Base-by-base conservation (phyloP, 1,140 invertebrate genomes). In the Argopecten irradians region DNA sequence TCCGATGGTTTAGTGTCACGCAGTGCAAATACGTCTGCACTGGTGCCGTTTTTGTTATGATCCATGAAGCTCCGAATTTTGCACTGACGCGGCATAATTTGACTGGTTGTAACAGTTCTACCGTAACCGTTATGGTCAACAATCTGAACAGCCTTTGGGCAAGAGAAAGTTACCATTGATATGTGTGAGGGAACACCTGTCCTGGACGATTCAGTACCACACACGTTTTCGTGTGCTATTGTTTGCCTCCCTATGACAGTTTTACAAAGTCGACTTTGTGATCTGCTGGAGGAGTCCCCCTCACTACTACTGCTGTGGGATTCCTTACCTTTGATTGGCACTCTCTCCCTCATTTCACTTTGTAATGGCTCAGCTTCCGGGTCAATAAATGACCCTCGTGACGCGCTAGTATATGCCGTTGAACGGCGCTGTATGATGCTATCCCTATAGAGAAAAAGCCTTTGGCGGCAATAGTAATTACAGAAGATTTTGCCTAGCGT, bases 281-380 rank as follows among this genome's bases (percentile, higher is more conserved):
- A 87, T 39, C 86, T 35, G 35, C 86, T 84, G 19, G 82, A 84
- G 14, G 86, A 87, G 83, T 87, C 83, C 34, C 90, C 90, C 83
- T 88, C 87, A 35, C 90, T 91, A 36, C 88, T 89, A 32, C 90
- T 91, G 71, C 88, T 89, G 34, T 71, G 84, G 0, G 88, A 86
- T 83, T 83, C 85, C n/a, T 87, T 83, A 35, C 82, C 83, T 14
- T 86, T 87, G 11, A 43, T 35, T 71, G 55, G 86, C n/a, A 35
- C 32, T 11, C 86, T 84, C 28, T 87, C 86, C 28, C 46, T 33
- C 39, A 83, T 34, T 82, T 88, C 88, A n/a, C 85, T 87, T 32
- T 88, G 84, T 33, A 88, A 55, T n/a, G 87, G 89, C 35, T 90
- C 89, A 43, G 85, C 89, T 46, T 90, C 89, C 19, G 87, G 87